Conservation (phyloP, 2,888 invertebrate genomes). For the Heteromurus nitidus region DNA sequence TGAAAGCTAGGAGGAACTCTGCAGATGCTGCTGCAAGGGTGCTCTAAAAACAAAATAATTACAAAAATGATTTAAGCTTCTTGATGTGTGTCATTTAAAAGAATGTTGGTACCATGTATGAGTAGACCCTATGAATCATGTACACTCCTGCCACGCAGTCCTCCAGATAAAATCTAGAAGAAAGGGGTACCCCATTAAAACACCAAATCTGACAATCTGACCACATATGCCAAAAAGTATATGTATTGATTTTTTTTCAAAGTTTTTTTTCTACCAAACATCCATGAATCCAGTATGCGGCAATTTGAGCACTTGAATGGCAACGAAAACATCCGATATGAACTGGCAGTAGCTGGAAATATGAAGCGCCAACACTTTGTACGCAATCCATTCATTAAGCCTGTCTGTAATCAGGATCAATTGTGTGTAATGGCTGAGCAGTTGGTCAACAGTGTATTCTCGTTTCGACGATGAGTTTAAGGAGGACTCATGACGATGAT, state of each 20-base stretch:
- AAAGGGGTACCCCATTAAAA: no score
- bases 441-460: conserved; percentile 17
- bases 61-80: no score
- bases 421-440: conserved; percentile 41
- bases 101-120: no score
- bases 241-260: no score
- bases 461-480: no score
- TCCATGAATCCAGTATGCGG: conserved; percentile 36
- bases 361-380: conserved; percentile 44
- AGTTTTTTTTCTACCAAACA: conserved; percentile 47
- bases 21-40: background rate
- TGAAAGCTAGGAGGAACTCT: background rate
- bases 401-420: conserved; percentile 24
- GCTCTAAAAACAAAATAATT: no score
- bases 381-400: conserved; percentile 45
- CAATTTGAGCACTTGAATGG: conserved; percentile 33
- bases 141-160: conserved; percentile 29
- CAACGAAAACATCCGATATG: conserved; percentile 47
- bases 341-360: conserved; percentile 49
- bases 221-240: background rate
- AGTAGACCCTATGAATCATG: conserved; percentile 37
- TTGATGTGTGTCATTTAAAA: no score
- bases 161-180: conserved; percentile 49
- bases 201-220: background rate
- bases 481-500: no score